Evolutionary conservation across 2,797 vertebrate genomes (phyloP).

Genomic region (Zalophus californianus): DNA sequence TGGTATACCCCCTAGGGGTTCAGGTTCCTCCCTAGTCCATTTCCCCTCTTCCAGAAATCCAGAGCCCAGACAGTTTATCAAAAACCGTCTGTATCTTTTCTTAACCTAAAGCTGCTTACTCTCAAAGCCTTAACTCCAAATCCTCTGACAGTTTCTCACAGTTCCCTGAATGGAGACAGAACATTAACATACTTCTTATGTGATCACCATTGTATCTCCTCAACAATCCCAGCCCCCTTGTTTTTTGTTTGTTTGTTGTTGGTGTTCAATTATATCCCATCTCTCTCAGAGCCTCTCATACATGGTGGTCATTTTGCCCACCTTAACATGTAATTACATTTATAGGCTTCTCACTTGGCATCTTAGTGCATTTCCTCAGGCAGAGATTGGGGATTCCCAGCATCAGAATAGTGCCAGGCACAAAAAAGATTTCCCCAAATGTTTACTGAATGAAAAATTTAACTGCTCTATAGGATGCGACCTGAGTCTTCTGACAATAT

Average conservation of each 20-base stretch:
- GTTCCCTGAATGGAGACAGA: background rate
- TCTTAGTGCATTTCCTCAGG: background rate
- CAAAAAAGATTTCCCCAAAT: background rate
- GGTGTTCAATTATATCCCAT: background rate
- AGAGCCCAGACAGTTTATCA: background rate
- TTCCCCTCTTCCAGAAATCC: background rate
- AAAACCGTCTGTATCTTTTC: background rate
- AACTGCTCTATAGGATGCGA: background rate
- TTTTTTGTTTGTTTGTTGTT: background rate
- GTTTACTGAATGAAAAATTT: background rate
- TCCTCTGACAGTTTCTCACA: background rate
- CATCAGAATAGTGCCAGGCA: background rate
- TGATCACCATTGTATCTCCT: background rate
- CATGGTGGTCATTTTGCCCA: background rate
- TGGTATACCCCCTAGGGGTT: background rate
- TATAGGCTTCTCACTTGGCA: background rate
- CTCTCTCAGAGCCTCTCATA: background rate
- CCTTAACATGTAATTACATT: background rate
- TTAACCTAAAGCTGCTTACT: background rate
- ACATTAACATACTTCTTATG: background rate
- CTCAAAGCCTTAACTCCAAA: background rate
- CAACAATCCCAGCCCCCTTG: background rate
- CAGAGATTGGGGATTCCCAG: background rate
- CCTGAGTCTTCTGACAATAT: background rate
- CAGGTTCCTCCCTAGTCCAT: background rate